Percentiles rank a stretch among this genome's conserved stretches.
phyloP scores from a whole-genome alignment of 2,797 vertebrate species.

The Coccyzus lansbergi region DNA sequence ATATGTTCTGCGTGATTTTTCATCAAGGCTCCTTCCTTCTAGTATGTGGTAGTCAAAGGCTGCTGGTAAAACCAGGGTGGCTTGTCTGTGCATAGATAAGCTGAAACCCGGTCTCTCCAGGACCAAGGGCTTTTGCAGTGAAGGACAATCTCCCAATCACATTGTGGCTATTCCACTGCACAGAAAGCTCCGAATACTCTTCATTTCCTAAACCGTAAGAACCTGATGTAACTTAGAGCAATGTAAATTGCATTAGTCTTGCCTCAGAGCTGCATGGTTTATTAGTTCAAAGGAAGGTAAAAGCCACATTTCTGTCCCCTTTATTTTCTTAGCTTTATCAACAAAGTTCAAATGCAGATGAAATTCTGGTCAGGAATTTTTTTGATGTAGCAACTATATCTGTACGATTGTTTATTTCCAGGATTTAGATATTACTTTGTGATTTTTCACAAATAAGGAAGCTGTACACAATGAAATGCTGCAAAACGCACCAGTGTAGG shows the following conservation, averaged over 20 bases:
- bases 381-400: not conserved
- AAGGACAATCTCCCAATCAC: not conserved
- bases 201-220: not conserved
- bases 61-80: not conserved
- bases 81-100: no score
- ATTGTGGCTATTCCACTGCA: not conserved
- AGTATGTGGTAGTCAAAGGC: not conserved
- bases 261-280: not conserved
- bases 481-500: not conserved
- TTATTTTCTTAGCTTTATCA: not conserved
- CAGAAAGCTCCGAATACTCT: not conserved
- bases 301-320: not conserved
- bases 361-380: not conserved
- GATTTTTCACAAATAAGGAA: not conserved
- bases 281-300: not conserved
- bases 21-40: not conserved
- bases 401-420: not conserved
- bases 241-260: not conserved
- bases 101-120: not conserved
- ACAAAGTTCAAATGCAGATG: not conserved
- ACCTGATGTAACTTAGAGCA: not conserved
- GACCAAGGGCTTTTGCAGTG: not conserved
- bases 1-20: not conserved
- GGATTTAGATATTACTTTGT: not conserved
- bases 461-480: not conserved